Evolutionary conservation across 2,797 vertebrate genomes (phyloP).

Genomic region (Sebastes umbrosus): DNA sequence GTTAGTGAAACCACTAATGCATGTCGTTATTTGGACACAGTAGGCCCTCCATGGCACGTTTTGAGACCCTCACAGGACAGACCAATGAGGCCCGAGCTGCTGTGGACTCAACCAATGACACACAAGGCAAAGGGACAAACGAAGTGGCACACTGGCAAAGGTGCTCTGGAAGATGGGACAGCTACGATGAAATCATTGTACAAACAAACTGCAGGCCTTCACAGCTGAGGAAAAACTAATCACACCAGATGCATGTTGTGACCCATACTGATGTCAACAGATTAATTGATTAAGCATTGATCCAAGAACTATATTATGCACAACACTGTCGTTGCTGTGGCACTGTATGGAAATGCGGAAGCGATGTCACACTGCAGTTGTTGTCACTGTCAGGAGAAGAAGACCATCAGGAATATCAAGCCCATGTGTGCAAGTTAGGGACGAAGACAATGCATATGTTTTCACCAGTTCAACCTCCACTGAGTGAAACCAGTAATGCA

Average conservation of each 20-base stretch:
- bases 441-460: neutral
- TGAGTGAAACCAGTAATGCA: neutral
- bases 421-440: too few species aligned
- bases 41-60: neutral
- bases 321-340: neutral
- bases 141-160: too few species aligned
- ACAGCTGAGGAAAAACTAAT: neutral
- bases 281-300: neutral
- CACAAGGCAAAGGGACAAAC: too few species aligned
- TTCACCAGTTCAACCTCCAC: neutral
- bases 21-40: neutral
- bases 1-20: neutral
- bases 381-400: neutral
- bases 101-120: too few species aligned
- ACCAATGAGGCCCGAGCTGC: too few species aligned
- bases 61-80: too few species aligned
- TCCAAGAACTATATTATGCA: neutral
- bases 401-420: neutral
- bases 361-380: conserved; percentile 38
- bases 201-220: neutral
- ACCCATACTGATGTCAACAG: neutral
- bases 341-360: conserved; percentile 18
- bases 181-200: too few species aligned
- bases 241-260: neutral
- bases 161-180: too few species aligned